Percentiles rank a stretch among this genome's conserved stretches.
Conservation (phyloP, 2,888 invertebrate genomes). For the Portevinia maculata region DNA sequence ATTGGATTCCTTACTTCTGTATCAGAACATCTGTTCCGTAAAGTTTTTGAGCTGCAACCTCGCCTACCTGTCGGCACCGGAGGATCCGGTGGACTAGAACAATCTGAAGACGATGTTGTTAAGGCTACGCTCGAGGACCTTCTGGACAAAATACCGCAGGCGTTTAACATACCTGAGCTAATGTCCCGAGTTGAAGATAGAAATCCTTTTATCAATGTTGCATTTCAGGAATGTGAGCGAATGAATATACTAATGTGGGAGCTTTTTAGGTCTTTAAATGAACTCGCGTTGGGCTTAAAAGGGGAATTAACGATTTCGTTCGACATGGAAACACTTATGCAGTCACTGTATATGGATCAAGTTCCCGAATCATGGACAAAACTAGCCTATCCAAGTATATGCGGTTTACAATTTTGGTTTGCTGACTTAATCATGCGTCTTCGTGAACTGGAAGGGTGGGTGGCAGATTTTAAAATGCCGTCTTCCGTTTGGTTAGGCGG, state of each 20-base stretch:
- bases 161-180: slow-evolving; percentile 93
- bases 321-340: slow-evolving; percentile 95
- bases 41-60: slow-evolving; percentile 95
- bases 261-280: slow-evolving; percentile 91
- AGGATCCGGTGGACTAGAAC: slow-evolving; percentile 83
- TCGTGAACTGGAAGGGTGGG: slow-evolving; percentile 93
- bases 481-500: slow-evolving; percentile 96
- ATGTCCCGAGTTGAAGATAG: slow-evolving; percentile 94
- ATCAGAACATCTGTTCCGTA: slow-evolving; percentile 92
- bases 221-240: slow-evolving; percentile 96
- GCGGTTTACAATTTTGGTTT: slow-evolving; percentile 93
- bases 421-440: slow-evolving; percentile 91
- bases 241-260: slow-evolving; percentile 95
- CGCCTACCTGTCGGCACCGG: slow-evolving; percentile 89
- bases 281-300: slow-evolving; percentile 94
- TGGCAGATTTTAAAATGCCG: slow-evolving; percentile 93
- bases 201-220: slow-evolving; percentile 95
- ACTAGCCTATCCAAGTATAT: slow-evolving; percentile 93
- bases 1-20: slow-evolving; percentile 95
- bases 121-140: slow-evolving; percentile 92
- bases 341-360: slow-evolving; percentile 93
- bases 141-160: slow-evolving; percentile 93
- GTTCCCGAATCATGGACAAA: slow-evolving; percentile 94
- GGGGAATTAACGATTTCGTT: slow-evolving; percentile 96
- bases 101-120: slow-evolving; percentile 89